These are phyloP conservation scores for Mirounga angustirostris DNA, from an alignment of 2,113 vertebrate species.

Conservation along the genomic window DNA sequence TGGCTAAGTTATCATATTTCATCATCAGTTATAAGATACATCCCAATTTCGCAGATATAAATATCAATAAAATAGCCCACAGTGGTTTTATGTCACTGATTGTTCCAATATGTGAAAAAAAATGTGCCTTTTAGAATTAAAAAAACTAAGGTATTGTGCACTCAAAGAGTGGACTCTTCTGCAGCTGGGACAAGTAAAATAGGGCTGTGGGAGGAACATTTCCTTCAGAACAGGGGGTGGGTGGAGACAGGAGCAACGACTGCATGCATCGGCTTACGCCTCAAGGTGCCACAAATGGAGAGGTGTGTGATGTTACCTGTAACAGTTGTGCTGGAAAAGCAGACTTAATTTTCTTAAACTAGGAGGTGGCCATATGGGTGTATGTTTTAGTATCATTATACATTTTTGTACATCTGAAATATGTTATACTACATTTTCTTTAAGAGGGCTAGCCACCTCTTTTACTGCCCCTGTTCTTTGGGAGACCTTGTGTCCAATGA, in stretches of 20 bases:
- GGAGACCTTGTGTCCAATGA: background rate
- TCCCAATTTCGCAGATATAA: constrained; percentile 4
- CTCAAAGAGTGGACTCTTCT: background rate
- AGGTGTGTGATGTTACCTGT: background rate
- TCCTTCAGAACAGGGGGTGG: background rate
- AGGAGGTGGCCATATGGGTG: background rate
- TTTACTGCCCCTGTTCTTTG: background rate
- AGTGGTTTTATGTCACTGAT: background rate
- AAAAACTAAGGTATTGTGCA: background rate
- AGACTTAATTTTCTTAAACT: background rate
- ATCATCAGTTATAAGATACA: background rate
- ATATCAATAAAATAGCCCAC: background rate
- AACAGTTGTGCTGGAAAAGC: constrained; percentile 7
- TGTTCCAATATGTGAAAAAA: background rate
- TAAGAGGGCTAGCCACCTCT: background rate
- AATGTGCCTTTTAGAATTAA: background rate
- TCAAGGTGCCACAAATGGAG: background rate
- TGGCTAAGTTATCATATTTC: background rate
- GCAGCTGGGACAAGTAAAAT: background rate
- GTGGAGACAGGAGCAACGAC: background rate
- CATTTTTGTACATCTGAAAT: constrained; percentile 26
- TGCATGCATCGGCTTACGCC: background rate
- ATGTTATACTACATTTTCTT: background rate
- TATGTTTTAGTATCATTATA: background rate
- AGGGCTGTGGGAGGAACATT: background rate